Base-by-base conservation (phyloP, 2,797 vertebrate species). In the Coranthus polyacanthus region DNA sequence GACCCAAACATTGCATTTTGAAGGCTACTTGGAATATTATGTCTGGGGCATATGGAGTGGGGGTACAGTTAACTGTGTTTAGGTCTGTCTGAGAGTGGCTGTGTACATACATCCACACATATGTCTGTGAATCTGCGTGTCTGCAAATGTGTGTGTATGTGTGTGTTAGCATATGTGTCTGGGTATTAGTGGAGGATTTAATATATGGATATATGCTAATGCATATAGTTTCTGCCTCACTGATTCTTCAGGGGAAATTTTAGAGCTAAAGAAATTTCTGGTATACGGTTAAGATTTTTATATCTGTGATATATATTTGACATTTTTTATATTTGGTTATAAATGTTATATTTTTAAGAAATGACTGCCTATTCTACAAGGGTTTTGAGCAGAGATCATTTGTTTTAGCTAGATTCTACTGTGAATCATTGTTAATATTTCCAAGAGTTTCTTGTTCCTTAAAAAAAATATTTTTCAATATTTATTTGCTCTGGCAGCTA, bases 1-100 rank as follows among this genome's bases (percentile, higher is more conserved):
- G 96, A 98, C 97, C 97, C 93, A 90, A 95, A 94, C 94, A 92
- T 91, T 89, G 92, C 89, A 89, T 93, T 93, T 93, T 88, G 88
- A 95, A 93, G 90, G 88, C 83, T 82, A 89, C 91, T 94, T 89
- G 91, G 89, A 90, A 93, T 93, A 89, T 85, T 87, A 83, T 90
- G 85, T 91, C 88, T 90, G 54, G 68, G 61, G 75, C 87, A 85
- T 85, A 83, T 86, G 87, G 86, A 79, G 74, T 56, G 70, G 74
- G 78, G 75, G 70, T 38, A 53, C 58, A 7, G 60, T 74, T 42
- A 62, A 50, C 59, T 77, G 76, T 81, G 68, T 84, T 81, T 79
- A 55, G 68, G 54, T 84, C 67, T 57, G 62, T 77, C 71, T 86
- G 62, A 53, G 68, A 61, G 29, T 73, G 68, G 75, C 78, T 72